phyloP scores from a whole-genome alignment of 2,113 vertebrate species.

The Ornithorhynchus anatinus region DNA sequence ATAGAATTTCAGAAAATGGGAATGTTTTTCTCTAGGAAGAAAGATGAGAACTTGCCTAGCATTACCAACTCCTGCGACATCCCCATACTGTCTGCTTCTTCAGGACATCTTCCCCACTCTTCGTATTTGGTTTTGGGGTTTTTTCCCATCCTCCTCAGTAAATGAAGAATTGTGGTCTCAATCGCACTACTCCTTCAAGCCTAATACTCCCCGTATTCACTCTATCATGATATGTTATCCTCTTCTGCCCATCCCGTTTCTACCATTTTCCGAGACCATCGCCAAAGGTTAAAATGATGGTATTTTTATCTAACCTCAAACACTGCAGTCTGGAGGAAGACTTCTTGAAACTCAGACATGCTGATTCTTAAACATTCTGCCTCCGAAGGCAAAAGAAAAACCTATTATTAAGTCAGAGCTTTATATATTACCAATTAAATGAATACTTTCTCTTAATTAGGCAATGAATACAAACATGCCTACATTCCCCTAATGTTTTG shows the following conservation, averaged over 20 bases:
- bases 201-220: too few relatives aligned
- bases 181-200: not conserved
- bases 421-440: not conserved
- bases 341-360: not conserved
- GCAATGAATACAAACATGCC: not conserved
- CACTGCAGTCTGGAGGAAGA: too few relatives aligned
- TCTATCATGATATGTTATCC: too few relatives aligned
- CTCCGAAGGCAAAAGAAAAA: not conserved
- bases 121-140: not conserved
- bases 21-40: conserved; percentile 6
- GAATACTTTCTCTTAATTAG: not conserved
- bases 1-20: not conserved
- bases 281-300: too few relatives aligned
- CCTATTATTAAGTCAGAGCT: not conserved
- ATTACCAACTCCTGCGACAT: not conserved
- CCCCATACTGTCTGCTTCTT: not conserved
- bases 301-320: too few relatives aligned
- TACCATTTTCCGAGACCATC: too few relatives aligned
- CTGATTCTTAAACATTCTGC: not conserved
- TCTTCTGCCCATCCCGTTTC: too few relatives aligned
- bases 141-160: conserved; percentile 8
- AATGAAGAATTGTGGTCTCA: not conserved
- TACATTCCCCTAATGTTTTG: not conserved
- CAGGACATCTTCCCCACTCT: too few relatives aligned
- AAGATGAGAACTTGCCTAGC: not conserved